A percentile compares a stretch with the other conserved stretches of the same genome.
phyloP scores from a whole-genome alignment of 2,888 invertebrate species.

The Sthenelais limicola region DNA sequence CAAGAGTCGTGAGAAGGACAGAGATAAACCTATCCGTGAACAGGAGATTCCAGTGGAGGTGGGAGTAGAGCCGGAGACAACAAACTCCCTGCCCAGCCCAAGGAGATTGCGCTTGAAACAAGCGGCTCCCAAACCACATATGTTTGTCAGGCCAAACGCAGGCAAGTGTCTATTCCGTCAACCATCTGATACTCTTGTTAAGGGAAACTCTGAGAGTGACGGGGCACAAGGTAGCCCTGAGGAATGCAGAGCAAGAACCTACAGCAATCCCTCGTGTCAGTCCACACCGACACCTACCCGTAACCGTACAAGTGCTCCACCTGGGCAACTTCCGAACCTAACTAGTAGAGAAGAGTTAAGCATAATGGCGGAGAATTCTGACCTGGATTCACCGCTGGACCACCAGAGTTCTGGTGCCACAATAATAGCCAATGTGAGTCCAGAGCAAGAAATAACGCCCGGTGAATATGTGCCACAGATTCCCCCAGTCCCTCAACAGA shows the following conservation, averaged over 20 bases:
- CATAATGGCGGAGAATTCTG: constrained; percentile 22
- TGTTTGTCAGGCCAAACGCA: constrained; percentile 40
- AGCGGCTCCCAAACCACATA: constrained; percentile 30
- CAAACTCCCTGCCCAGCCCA: constrained; percentile 33
- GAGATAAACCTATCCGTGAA: background rate
- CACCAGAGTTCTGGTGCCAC: constrained; percentile 7
- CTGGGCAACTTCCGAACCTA: constrained; percentile 14
- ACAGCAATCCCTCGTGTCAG: constrained; percentile 35
- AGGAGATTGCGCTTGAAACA: background rate
- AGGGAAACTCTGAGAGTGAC: background rate
- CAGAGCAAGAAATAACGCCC: constrained; percentile 35
- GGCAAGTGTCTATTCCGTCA: constrained; percentile 34
- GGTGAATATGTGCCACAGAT: constrained; percentile 32
- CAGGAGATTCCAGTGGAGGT: constrained; percentile 11
- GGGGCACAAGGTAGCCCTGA: constrained; percentile 34
- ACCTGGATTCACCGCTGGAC: constrained; percentile 25
- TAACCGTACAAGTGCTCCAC: constrained; percentile 13
- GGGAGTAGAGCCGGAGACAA: background rate
- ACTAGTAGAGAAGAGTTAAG: too few relatives aligned
- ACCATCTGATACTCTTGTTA: constrained; percentile 26
- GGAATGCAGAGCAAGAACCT: constrained; percentile 18
- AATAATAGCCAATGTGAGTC: constrained; percentile 18
- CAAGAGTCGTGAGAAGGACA: constrained; percentile 11
- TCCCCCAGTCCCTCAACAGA: background rate
- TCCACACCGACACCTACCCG: constrained; percentile 31